These are phyloP conservation scores for Petroica traversi DNA, from an alignment of 2,113 vertebrate species.

Conservation along the genomic window DNA sequence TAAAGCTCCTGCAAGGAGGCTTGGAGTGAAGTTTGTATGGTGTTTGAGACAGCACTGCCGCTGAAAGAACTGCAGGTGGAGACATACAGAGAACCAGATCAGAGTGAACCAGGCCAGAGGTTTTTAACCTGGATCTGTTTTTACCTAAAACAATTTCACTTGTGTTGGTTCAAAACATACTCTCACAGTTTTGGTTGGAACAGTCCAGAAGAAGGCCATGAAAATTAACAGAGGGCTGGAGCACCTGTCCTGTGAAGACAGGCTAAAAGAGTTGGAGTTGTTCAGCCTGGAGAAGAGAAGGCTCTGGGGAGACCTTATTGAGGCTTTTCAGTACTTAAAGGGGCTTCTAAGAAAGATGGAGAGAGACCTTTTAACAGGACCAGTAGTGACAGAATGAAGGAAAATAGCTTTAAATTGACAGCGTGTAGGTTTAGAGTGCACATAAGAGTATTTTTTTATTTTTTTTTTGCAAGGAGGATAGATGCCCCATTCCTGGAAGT, in stretches of 20 bases:
- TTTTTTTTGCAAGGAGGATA: background rate
- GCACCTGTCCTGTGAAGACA: background rate
- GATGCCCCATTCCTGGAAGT: background rate
- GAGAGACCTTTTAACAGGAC: background rate
- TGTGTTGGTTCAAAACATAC: background rate
- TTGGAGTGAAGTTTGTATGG: background rate
- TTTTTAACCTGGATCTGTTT: background rate
- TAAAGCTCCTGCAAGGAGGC: background rate
- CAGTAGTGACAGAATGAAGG: background rate
- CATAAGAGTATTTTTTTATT: background rate
- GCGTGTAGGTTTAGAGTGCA: background rate
- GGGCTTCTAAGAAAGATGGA: background rate
- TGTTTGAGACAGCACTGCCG: background rate
- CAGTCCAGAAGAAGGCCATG: background rate
- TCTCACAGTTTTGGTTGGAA: accelerated
- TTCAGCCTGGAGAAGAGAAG: background rate
- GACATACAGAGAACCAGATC: background rate
- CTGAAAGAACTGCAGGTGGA: background rate
- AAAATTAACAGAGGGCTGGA: background rate
- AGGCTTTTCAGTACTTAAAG: background rate
- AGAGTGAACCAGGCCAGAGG: background rate
- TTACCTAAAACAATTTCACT: background rate
- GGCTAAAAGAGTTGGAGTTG: background rate
- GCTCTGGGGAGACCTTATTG: background rate
- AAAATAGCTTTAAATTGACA: background rate